A percentile compares a stretch with the other conserved stretches of the same genome.
Evolutionary conservation across 92 coral and sea anemone genomes (phyloP).

Genomic region (Chrysogorgia sp.): DNA sequence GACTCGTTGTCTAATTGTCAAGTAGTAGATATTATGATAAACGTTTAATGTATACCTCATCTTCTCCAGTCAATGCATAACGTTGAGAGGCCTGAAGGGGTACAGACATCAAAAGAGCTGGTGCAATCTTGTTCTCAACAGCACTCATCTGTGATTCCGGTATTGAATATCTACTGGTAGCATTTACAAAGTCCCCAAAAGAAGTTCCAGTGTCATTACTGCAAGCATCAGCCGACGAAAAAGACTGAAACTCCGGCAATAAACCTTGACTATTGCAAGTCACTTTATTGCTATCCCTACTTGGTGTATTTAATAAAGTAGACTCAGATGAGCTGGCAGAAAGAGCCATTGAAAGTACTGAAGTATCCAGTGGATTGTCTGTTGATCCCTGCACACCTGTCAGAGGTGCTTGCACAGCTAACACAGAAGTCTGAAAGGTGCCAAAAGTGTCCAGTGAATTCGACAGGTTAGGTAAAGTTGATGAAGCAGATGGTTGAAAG

Average conservation of each 20-base stretch:
- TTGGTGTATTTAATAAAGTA: background rate
- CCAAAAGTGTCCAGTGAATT: background rate
- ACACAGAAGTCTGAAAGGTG: background rate
- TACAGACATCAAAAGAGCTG: conserved; percentile 68
- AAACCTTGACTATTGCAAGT: background rate
- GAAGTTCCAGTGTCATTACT: background rate
- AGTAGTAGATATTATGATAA: no score
- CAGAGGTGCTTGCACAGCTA: background rate
- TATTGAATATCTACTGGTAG: background rate
- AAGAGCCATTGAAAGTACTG: background rate
- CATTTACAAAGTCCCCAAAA: conserved; percentile 2
- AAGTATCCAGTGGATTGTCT: background rate
- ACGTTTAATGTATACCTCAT: no score
- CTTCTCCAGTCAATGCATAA: conserved; percentile 76
- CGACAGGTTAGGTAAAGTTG: background rate
- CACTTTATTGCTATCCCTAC: background rate
- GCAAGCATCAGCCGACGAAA: background rate
- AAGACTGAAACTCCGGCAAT: background rate
- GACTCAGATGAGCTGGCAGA: background rate
- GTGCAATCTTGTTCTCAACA: conserved; percentile 4
- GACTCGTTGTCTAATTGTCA: no score
- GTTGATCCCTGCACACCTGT: background rate
- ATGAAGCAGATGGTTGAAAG: background rate
- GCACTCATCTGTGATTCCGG: background rate
- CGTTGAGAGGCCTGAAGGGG: conserved; percentile 91